phyloP scores from a whole-genome alignment of 2,113 vertebrate species.

The Eptatretus burgeri region DNA sequence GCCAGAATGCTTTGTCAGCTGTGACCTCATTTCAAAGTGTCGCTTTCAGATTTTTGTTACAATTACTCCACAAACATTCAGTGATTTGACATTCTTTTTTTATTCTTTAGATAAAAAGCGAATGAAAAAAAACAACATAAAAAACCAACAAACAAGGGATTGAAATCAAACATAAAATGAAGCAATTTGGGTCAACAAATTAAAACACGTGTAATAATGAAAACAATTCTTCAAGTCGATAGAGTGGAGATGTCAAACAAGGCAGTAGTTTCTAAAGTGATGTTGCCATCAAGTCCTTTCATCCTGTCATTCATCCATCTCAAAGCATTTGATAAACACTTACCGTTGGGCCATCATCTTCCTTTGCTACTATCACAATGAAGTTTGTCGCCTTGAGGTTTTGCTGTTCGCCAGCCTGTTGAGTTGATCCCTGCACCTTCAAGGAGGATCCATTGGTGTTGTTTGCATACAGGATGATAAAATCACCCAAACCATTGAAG shows the following conservation, averaged over 20 bases:
- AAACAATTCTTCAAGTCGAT: neutral
- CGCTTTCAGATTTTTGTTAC: too few relatives aligned
- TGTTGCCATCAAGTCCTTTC: neutral
- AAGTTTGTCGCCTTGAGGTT: constrained; percentile 15
- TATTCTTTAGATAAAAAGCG: too few relatives aligned
- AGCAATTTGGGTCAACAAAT: neutral
- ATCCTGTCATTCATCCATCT: neutral
- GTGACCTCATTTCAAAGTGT: too few relatives aligned
- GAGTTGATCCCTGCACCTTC: constrained; percentile 15
- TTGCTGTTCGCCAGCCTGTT: constrained; percentile 10
- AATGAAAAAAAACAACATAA: too few relatives aligned
- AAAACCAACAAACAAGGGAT: neutral
- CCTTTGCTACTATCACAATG: constrained; percentile 15
- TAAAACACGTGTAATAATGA: neutral
- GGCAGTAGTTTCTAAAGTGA: neutral
- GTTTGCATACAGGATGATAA: constrained; percentile 12
- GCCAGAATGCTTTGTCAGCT: too few relatives aligned
- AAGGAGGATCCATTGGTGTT: constrained; percentile 11
- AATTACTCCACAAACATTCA: too few relatives aligned
- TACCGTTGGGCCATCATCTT: constrained; percentile 8
- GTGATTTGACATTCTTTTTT: too few relatives aligned
- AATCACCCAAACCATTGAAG: constrained; percentile 21
- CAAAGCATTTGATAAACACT: neutral
- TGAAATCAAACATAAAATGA: neutral
- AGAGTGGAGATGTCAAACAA: neutral